Evolutionary conservation across 2,888 invertebrate genomes (phyloP).

Genomic region (Nomada ferruginata): DNA sequence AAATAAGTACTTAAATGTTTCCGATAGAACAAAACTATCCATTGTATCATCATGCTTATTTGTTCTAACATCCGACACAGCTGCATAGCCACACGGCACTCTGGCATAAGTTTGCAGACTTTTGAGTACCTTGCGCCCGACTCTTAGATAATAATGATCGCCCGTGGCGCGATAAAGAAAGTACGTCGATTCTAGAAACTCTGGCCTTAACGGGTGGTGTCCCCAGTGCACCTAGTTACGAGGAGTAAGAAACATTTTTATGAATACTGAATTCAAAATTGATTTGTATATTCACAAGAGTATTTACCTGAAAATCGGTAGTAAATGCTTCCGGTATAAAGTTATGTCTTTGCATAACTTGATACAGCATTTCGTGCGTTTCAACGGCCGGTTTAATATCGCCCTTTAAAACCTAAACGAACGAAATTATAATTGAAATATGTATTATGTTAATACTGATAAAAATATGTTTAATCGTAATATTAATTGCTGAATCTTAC

Average conservation of each 20-base stretch:
- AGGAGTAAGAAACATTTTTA: conserved; percentile 7
- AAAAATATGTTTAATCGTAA: conserved; percentile 57
- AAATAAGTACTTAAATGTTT: conserved; percentile 98
- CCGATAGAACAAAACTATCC: conserved; percentile 99
- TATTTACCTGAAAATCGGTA: conserved; percentile 93
- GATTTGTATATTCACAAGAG: conserved; percentile 7
- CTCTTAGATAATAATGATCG: conserved; percentile 97
- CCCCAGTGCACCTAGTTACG: conserved; percentile 96
- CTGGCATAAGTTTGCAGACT: conserved; percentile 95
- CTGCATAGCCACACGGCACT: conserved; percentile 98
- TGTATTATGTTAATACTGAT: not conserved
- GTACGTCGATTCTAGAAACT: conserved; percentile 99
- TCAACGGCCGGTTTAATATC: conserved; percentile 99
- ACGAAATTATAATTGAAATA: conserved; percentile 12
- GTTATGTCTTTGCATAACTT: conserved; percentile 98
- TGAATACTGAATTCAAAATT: not conserved
- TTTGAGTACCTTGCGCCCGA: conserved; percentile 94
- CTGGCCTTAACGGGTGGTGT: conserved; percentile 97
- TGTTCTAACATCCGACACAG: conserved; percentile 97
- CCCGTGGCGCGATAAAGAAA: conserved; percentile 97
- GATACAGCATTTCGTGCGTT: conserved; percentile 99
- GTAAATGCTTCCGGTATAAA: conserved; percentile 99
- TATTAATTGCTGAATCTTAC: conserved; percentile 83
- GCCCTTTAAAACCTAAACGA: conserved; percentile 89
- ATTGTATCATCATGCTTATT: conserved; percentile 97